A percentile compares a stretch with the other conserved stretches of the same genome.
These are phyloP conservation scores for Porites divaricata DNA, from an alignment of 92 coral and sea anemone species.

Conservation along the genomic window DNA sequence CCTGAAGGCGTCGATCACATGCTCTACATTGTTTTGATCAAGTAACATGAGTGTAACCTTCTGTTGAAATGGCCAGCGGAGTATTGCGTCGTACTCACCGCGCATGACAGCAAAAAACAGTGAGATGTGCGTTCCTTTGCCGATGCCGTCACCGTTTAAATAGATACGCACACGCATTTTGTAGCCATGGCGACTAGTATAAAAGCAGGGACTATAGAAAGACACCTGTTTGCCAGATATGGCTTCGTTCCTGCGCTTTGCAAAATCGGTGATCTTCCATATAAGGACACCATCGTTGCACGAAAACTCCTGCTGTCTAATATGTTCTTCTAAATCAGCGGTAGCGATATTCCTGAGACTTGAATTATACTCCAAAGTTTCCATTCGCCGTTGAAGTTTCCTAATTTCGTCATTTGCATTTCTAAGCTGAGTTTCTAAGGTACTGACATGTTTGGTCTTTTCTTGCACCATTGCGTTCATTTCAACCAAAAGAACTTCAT, in stretches of 20 bases:
- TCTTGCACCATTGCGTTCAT: slow-evolving; percentile 26
- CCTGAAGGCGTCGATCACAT: slow-evolving; percentile 72
- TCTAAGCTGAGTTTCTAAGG: slow-evolving; percentile 23
- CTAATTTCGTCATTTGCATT: slow-evolving; percentile 10
- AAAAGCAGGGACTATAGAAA: slow-evolving; percentile 59
- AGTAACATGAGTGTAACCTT: slow-evolving; percentile 74
- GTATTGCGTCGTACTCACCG: slow-evolving; percentile 71
- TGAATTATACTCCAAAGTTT: slow-evolving; percentile 29
- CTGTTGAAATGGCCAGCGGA: slow-evolving; percentile 85
- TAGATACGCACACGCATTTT: slow-evolving; percentile 66
- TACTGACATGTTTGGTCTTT: slow-evolving; percentile 18
- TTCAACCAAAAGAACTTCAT: slow-evolving; percentile 45
- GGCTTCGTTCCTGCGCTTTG: slow-evolving; percentile 51
- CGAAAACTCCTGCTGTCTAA: slow-evolving; percentile 15
- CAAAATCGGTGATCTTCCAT: slow-evolving; percentile 52
- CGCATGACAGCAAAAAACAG: slow-evolving; percentile 68
- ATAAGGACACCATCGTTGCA: slow-evolving; percentile 55
- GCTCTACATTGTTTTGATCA: slow-evolving; percentile 80
- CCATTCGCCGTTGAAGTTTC: slow-evolving; percentile 51
- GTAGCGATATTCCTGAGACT: slow-evolving; percentile 36
- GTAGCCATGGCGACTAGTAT: slow-evolving; percentile 62
- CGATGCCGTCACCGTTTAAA: slow-evolving; percentile 64
- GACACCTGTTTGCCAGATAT: slow-evolving; percentile 43
- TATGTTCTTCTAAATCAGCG: slow-evolving; percentile 47
- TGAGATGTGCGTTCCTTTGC: slow-evolving; percentile 49